Evolutionary conservation across 2,797 vertebrate genomes (phyloP), one percentile per base, ranked within the genome.

Genomic region (Melanotaenia trifasciata): DNA sequence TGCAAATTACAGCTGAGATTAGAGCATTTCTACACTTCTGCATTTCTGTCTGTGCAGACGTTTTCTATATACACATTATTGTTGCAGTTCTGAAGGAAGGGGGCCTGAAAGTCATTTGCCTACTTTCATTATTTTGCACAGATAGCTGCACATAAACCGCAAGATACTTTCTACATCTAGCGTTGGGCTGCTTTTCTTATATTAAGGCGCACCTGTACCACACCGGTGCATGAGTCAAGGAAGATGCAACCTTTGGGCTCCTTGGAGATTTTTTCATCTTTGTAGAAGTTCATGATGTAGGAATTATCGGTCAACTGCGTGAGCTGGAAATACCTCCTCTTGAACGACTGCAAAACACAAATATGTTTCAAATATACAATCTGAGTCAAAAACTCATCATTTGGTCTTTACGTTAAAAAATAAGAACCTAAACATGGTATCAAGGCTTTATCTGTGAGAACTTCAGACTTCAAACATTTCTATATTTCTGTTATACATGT

Each of bases 281-380:
- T 99, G 91, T 99, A 99, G 90, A 99, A 99, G 90, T 99, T 99
- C 98, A 99, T 99, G 92, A 99, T 99, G 80, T 99, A 99, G 0
- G 98, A 99, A 84, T 95, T 99, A 88, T 99, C 98, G 0, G 98
- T 97, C 81, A 99, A 16, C 90, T 99, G 98, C 0, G 98, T 99
- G 86, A 99, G 91, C 93, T 99, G 98, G 82, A 99, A 99, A 88
- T 95, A 99, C 64, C 98, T 95, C 77, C 98, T 97, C 89, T 99
- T 99, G 92, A 99, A 99, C 0, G 98, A 99, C 98, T 99, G 90
- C 56, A 85, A 61, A 63, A 80, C 1, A 70, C 3, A 74, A 64
- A 77, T 1, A 51, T 38, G 40, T 10, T 64, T 24, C 0, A 36
- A 67, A 74, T 33, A 24, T 0, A 76, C 33, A 2, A n/a, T 67